phyloP scores from a whole-genome alignment of 2,113 vertebrate species.

The Calonectris borealis region DNA sequence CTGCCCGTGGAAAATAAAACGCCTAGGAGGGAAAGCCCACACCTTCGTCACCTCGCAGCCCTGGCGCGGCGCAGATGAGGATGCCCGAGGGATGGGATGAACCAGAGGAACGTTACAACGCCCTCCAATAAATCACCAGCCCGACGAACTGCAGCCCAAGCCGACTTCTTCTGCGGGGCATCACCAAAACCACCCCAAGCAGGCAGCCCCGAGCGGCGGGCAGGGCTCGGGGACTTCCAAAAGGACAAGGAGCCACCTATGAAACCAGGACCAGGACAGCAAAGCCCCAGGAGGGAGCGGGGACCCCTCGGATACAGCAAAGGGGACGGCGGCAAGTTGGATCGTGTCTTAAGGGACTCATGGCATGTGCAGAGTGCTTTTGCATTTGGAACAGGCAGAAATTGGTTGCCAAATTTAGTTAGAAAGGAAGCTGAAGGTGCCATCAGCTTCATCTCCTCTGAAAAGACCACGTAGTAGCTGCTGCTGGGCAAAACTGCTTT shows the following conservation, averaged over 20 bases:
- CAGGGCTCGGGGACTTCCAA: not conserved
- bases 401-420: not conserved
- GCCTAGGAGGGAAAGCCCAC: not conserved
- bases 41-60: no score
- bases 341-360: not conserved
- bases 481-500: not conserved
- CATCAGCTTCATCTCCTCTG: not conserved
- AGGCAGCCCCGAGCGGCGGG: not conserved
- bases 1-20: not conserved
- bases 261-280: not conserved
- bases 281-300: not conserved
- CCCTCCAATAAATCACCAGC: not conserved
- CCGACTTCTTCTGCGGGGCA: rapidly evolving
- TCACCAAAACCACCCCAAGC: not conserved
- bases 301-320: not conserved
- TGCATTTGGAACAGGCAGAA: not conserved
- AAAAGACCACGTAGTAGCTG: not conserved
- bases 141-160: not conserved
- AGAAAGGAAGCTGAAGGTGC: not conserved
- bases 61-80: rapidly evolving
- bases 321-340: not conserved
- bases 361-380: rapidly evolving
- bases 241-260: not conserved
- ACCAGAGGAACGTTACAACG: rapidly evolving
- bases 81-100: not conserved